Conservation (phyloP, 35 echinoderm and acorn worm species). For the Lytechinus pictus region DNA sequence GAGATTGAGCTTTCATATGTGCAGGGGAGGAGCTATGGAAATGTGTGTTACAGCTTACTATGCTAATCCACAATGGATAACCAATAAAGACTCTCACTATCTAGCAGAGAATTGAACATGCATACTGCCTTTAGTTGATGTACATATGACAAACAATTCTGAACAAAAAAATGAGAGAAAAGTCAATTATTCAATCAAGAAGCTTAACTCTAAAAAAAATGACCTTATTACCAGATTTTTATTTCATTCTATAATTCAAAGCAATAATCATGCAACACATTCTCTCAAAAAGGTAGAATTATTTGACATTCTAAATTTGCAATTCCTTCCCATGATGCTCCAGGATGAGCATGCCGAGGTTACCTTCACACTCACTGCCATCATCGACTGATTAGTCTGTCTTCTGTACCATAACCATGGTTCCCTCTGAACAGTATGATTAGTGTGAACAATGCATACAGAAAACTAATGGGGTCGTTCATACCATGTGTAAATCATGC, state of each 20-base stretch:
- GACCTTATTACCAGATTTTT: background rate
- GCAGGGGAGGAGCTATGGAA: too few species aligned
- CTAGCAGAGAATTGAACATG: too few species aligned
- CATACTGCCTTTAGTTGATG: too few species aligned
- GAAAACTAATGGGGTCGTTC: background rate
- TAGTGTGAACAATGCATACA: background rate
- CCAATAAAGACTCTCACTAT: too few species aligned
- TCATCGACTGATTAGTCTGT: conserved; percentile 83
- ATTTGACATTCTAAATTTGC: background rate
- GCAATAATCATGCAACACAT: background rate
- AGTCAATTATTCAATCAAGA: background rate
- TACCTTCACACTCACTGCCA: conserved; percentile 50
- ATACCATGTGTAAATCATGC: background rate
- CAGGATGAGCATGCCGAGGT: background rate
- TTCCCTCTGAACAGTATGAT: conserved; percentile 56
- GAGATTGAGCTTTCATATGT: too few species aligned
- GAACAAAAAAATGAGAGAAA: background rate
- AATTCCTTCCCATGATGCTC: background rate
- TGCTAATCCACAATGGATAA: too few species aligned
- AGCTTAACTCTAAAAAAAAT: too few species aligned
- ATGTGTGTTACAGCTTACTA: too few species aligned
- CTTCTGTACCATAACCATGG: conserved; percentile 81
- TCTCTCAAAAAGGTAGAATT: too few species aligned
- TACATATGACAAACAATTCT: too few species aligned
- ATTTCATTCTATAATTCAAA: background rate